Percentiles rank a stretch among this genome's conserved stretches.
Conservation (phyloP, 2,888 invertebrate genomes). For the Apodemia zela region DNA sequence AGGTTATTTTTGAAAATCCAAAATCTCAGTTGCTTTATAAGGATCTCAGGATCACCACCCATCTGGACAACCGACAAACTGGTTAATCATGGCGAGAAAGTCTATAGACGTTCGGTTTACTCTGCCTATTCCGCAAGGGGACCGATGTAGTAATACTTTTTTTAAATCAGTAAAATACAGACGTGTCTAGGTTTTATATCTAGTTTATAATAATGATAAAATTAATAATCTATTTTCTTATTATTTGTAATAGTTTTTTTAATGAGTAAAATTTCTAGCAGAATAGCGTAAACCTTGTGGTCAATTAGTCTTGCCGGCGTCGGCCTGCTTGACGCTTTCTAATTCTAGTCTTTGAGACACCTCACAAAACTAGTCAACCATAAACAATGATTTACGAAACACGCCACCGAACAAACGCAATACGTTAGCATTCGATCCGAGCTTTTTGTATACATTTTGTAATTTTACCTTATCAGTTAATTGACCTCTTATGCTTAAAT, state of each 20-base stretch:
- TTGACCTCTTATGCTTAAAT: background rate
- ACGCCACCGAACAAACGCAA: slow-evolving; percentile 48
- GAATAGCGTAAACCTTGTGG: slow-evolving; percentile 72
- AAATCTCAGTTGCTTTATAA: too few relatives aligned
- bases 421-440: slow-evolving; percentile 55
- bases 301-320: slow-evolving; percentile 67
- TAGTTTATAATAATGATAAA: background rate
- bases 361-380: slow-evolving; percentile 69
- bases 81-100: too few relatives aligned
- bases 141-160: background rate
- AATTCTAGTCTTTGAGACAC: slow-evolving; percentile 66
- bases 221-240: slow-evolving; percentile 25
- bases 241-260: slow-evolving; percentile 30
- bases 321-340: slow-evolving; percentile 71
- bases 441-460: slow-evolving; percentile 54
- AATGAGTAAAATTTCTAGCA: slow-evolving; percentile 48
- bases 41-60: too few relatives aligned
- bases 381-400: slow-evolving; percentile 76
- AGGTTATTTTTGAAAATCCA: too few relatives aligned
- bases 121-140: too few relatives aligned
- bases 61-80: too few relatives aligned
- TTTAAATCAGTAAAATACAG: background rate
- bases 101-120: too few relatives aligned
- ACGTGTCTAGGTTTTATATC: background rate
- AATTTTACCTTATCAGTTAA: slow-evolving; percentile 21